Percentiles rank a stretch among this genome's conserved stretches.
Evolutionary conservation across 2,797 vertebrate species (phyloP).

Genomic region (Trachurus trachurus): DNA sequence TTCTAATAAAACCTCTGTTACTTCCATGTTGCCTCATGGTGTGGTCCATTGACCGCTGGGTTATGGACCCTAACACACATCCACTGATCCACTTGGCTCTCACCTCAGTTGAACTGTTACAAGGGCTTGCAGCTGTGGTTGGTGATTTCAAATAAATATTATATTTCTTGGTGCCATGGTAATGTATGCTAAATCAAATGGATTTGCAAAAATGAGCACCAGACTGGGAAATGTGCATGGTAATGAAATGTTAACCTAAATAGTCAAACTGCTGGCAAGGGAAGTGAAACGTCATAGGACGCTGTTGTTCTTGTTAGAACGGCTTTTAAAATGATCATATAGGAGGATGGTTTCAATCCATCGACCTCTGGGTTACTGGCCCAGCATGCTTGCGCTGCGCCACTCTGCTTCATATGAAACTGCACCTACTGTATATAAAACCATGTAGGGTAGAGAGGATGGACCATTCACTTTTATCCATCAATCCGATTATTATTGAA

Average conservation of each 20-base stretch:
- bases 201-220: not conserved
- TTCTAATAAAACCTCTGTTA: not conserved
- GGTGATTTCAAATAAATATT: not conserved
- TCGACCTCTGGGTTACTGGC: constrained; percentile 77
- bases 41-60: not conserved
- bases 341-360: constrained; percentile 80
- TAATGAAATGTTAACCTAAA: not conserved
- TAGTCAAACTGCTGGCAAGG: not conserved
- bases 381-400: constrained; percentile 34
- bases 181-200: not conserved
- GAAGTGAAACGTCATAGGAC: no score
- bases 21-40: not conserved
- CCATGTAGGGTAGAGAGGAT: no score
- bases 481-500: no score
- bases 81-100: not conserved
- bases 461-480: no score
- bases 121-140: not conserved
- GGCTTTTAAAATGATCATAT: no score
- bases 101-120: not conserved
- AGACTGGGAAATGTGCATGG: not conserved
- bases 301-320: no score
- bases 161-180: not conserved
- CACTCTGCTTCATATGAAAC: not conserved
- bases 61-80: not conserved
- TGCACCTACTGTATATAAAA: no score